A percentile compares a stretch with the other conserved stretches of the same genome.
These are phyloP conservation scores for Acanthacorydalis orientalis DNA, from an alignment of 2,888 invertebrate genomes.

Conservation along the genomic window DNA sequence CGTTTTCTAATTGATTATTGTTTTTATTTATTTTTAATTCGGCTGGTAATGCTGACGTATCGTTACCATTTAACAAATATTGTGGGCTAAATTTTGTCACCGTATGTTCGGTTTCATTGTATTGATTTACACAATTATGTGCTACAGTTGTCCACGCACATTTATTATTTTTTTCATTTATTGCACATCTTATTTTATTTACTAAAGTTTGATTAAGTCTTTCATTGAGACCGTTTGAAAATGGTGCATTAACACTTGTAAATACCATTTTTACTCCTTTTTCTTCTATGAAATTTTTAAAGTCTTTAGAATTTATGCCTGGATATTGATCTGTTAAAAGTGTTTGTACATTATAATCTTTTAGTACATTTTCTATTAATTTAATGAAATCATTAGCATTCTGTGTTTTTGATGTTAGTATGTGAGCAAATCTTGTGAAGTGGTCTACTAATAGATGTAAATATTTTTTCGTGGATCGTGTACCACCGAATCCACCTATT, in stretches of 20 bases:
- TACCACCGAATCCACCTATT: conserved; percentile 17
- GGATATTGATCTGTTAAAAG: conserved; percentile 17
- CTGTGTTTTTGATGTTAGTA: conserved; percentile 15
- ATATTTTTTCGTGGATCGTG: conserved; percentile 16
- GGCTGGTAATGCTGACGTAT: conserved; percentile 9
- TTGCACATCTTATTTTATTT: conserved; percentile 1
- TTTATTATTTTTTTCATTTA: conserved; percentile 1
- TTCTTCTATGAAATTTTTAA: conserved; percentile 14
- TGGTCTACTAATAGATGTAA: conserved; percentile 17
- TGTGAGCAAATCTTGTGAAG: conserved; percentile 16
- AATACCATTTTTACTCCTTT: conserved; percentile 9
- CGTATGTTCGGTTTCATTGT: conserved; percentile 1
- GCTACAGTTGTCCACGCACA: neutral
- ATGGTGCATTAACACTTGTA: conserved; percentile 10
- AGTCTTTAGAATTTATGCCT: conserved; percentile 16
- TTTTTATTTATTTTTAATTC: conserved; percentile 11
- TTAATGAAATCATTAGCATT: conserved; percentile 16
- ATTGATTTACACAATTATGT: neutral
- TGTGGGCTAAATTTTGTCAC: conserved; percentile 7
- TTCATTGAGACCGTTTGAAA: neutral
- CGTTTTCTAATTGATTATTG: conserved; percentile 8
- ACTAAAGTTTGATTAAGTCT: neutral
- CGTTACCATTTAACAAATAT: conserved; percentile 14
- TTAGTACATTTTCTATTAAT: conserved; percentile 10
- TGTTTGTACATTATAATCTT: conserved; percentile 12